Evolutionary conservation across 53 echinoderm and acorn worm genomes (phyloP), one percentile per base, ranked within the genome.

Genomic region (Stichopus horrens): DNA sequence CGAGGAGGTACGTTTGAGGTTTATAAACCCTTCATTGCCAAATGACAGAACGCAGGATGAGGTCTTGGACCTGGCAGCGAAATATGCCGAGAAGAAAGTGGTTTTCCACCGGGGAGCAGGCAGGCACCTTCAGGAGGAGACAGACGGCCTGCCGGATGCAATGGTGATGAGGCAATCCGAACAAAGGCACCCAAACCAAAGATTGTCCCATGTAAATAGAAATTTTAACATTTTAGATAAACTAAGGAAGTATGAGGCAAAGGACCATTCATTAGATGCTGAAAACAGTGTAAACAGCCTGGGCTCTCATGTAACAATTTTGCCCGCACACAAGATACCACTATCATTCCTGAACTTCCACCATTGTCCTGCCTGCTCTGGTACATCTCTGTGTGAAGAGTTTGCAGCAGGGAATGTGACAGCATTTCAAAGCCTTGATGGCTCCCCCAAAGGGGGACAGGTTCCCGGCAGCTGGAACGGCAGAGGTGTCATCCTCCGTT

Each of bases 401-500:
- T 94, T 96, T 55, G 89, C 89, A n/a, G 91, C 91, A 0, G 96
- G 96, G 13, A 92, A 96, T 86, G 94, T 96, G 79, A 94, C 89
- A 1, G 79, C 91, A 4, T 85, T 85, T 67, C 85, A 59, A 52
- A 52, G 18, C n/a, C 22, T 85, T 0, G 65, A 52, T 52, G 85
- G 14, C 19, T 8, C 85, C 16, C 8, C 52, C 18, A 65, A 5
- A 37, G 60, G 85, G 1, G 85, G 51, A 11, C 23, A 66, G 14
- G 11, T 57, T 23, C 85, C 85, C 2, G 85, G 85, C 11, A 85
- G 85, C 14, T 85, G 85, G 85, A 67, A 85, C 37, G 85, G 85
- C 11, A 85, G 60, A 65, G 85, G 85, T 0, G 67, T 85, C 22
- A 21, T 85, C 1, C 85, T 85, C 10, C 63, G 68, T 51, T 20